These are phyloP conservation scores for Erethizon dorsatum DNA, from an alignment of 2,797 vertebrate species.

Conservation along the genomic window DNA sequence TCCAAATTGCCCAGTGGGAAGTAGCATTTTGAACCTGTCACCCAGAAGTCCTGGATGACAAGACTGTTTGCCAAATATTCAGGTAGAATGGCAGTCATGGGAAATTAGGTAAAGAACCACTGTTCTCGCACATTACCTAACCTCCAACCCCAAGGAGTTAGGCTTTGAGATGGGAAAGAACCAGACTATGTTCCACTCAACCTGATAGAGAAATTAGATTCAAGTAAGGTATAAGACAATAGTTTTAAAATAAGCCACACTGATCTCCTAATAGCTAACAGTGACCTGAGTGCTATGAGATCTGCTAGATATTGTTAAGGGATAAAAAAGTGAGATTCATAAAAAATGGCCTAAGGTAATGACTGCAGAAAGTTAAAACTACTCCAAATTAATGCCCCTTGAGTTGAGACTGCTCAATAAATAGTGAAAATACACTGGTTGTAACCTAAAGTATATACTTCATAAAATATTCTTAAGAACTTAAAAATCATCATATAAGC, in stretches of 20 bases:
- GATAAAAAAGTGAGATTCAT: background rate
- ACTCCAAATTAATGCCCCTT: background rate
- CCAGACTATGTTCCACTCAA: background rate
- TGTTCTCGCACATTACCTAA: background rate
- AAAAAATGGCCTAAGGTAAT: background rate
- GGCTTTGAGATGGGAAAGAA: background rate
- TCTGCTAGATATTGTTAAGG: background rate
- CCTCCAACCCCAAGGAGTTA: background rate
- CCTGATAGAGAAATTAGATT: background rate
- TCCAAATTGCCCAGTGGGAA: background rate
- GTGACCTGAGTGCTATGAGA: background rate
- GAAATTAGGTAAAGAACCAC: background rate
- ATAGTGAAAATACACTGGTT: conserved; percentile 6
- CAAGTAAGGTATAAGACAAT: background rate
- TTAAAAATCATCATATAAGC: background rate
- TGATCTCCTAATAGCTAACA: conserved; percentile 31
- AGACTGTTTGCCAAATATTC: background rate
- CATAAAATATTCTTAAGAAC: conserved; percentile 52
- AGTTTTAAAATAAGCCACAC: background rate
- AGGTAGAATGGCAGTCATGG: background rate
- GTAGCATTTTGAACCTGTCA: background rate
- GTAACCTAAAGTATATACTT: background rate
- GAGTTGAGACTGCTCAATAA: background rate
- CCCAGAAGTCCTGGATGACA: background rate
- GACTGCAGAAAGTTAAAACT: conserved; percentile 36